Evolutionary conservation across 2,797 vertebrate species (phyloP).

Genomic region (Sarcoramphus papa): DNA sequence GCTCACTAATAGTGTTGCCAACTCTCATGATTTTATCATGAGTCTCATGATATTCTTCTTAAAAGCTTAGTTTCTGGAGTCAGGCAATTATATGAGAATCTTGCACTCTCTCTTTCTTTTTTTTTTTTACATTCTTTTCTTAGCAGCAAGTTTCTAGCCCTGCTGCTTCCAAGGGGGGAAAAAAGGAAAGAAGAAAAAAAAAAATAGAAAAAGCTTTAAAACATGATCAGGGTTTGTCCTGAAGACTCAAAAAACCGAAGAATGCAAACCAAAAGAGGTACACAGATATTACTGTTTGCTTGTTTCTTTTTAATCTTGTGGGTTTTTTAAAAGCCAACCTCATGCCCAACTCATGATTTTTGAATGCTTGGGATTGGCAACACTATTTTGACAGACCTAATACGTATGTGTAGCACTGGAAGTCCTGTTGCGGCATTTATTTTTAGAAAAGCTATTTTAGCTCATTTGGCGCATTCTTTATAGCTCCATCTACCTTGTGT

Average conservation of each 20-base stretch:
- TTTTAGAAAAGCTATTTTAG: conserved; percentile 58
- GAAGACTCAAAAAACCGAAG: not conserved
- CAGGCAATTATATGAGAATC: conserved; percentile 49
- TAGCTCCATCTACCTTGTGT: conserved; percentile 37
- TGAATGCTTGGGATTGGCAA: conserved; percentile 3
- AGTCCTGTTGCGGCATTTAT: conserved; percentile 48
- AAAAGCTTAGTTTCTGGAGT: conserved; percentile 54
- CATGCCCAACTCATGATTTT: conserved; percentile 13
- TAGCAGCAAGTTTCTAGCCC: conserved; percentile 15
- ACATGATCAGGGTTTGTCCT: not conserved
- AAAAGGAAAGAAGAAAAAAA: not conserved
- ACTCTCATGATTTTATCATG: conserved; percentile 67
- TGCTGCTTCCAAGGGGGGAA: not conserved
- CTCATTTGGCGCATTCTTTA: conserved; percentile 49
- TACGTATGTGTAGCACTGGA: conserved; percentile 11
- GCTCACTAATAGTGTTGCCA: conserved; percentile 60
- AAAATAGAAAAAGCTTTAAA: not conserved
- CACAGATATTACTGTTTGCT: not conserved
- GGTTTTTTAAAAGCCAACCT: not conserved
- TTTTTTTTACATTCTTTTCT: conserved; percentile 33
- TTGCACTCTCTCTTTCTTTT: not conserved
- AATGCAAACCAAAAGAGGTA: not conserved
- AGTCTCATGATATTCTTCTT: conserved; percentile 60
- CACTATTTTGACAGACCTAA: conserved; percentile 15
- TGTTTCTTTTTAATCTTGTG: conserved; percentile 24